These are phyloP conservation scores for Neosalanx taihuensis DNA, from an alignment of 2,797 vertebrate genomes.

Conservation along the genomic window DNA sequence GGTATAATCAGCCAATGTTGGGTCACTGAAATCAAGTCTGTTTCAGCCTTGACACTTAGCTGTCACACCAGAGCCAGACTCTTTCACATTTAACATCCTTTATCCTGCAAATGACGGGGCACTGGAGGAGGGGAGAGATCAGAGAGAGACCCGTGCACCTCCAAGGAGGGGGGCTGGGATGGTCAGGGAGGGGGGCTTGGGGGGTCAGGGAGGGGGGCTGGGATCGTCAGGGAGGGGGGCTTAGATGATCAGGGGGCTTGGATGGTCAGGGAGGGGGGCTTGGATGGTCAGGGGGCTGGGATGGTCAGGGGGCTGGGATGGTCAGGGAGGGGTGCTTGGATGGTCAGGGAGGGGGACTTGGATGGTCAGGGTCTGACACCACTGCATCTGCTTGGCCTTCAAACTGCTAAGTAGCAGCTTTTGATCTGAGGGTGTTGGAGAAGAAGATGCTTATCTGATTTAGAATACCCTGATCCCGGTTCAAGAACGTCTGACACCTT, in stretches of 20 bases:
- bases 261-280: neutral
- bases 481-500: no score
- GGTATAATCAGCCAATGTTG: neutral
- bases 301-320: no score
- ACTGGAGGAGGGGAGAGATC: neutral
- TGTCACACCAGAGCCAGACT: constrained; percentile 29
- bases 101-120: constrained; percentile 34
- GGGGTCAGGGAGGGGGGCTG: no score
- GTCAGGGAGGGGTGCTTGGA: no score
- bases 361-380: constrained; percentile 5
- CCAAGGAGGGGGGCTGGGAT: neutral
- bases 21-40: neutral
- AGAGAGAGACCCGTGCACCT: neutral
- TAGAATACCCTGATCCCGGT: neutral
- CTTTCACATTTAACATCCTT: constrained; percentile 25
- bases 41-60: constrained; percentile 38
- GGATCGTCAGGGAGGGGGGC: no score
- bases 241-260: no score
- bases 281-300: neutral
- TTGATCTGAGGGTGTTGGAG: constrained; percentile 7
- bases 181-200: no score
- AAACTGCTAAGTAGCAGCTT: neutral
- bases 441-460: neutral
- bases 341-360: neutral
- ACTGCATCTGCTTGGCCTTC: constrained; percentile 5